These are phyloP conservation scores for Hemibagrus guttatus DNA, from an alignment of 2,797 vertebrate genomes.

Conservation along the genomic window DNA sequence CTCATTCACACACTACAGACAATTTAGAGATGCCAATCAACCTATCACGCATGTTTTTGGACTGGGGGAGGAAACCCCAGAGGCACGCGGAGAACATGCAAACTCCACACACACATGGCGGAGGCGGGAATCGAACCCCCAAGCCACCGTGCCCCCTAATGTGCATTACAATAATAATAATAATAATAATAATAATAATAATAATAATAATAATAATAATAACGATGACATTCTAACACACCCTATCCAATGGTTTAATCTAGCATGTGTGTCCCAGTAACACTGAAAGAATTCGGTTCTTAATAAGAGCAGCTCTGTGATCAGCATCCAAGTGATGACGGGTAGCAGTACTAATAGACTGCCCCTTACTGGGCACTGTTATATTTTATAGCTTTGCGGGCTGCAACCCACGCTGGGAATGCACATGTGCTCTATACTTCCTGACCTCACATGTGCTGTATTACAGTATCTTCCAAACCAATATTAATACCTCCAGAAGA, in stretches of 20 bases:
- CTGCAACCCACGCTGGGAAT: conserved; percentile 35
- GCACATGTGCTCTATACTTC: conserved; percentile 47
- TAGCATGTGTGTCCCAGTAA: conserved; percentile 45
- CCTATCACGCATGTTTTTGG: too few species aligned
- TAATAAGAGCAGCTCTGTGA: conserved; percentile 51
- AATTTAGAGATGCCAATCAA: too few species aligned
- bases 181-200: too few species aligned
- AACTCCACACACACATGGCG: too few species aligned
- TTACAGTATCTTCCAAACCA: neutral
- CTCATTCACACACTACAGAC: too few species aligned
- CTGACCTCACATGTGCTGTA: conserved; percentile 38
- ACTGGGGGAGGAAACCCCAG: too few species aligned
- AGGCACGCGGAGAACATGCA: too few species aligned
- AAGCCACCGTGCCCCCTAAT: too few species aligned
- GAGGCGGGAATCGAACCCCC: too few species aligned
- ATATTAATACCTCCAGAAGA: neutral
- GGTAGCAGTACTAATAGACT: conserved; percentile 43
- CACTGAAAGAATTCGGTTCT: conserved; percentile 43
- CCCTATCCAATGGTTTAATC: conserved; percentile 22
- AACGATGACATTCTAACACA: conserved; percentile 15
- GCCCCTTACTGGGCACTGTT: conserved; percentile 47
- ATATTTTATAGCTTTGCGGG: conserved; percentile 50
- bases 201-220: too few species aligned
- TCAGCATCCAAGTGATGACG: conserved; percentile 56
- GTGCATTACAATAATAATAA: too few species aligned